phyloP scores from a whole-genome alignment of 2,113 vertebrate species.

The Pomatostomus ruficeps region DNA sequence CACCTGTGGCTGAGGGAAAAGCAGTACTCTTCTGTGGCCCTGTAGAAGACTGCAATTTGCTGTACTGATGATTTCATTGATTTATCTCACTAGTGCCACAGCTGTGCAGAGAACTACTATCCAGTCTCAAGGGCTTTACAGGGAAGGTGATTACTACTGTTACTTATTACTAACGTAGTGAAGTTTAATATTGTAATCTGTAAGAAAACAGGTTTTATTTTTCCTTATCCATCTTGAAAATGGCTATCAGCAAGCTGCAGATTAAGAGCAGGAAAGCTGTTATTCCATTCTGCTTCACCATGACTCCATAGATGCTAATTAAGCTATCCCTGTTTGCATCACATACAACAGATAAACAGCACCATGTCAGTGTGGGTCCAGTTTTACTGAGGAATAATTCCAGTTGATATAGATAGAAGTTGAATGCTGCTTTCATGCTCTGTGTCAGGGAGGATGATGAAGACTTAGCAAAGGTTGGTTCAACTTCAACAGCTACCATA shows the following conservation, averaged over 20 bases:
- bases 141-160: neutral
- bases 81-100: neutral
- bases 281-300: neutral
- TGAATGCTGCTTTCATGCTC: neutral
- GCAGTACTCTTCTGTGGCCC: conserved; percentile 14
- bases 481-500: neutral
- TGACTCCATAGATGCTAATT: neutral
- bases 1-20: conserved; percentile 38
- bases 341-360: neutral
- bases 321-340: neutral
- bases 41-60: neutral
- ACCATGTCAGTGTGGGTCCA: neutral
- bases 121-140: neutral
- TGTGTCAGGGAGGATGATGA: neutral
- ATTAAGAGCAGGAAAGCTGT: neutral
- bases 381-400: neutral
- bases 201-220: neutral
- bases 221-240: neutral
- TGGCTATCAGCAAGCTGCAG: neutral
- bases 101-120: neutral
- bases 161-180: neutral
- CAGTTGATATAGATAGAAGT: neutral
- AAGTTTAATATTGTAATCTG: neutral
- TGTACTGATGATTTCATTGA: neutral
- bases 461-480: neutral